Evolutionary conservation across 2,113 vertebrate genomes (phyloP).

Genomic region (Deroptyus accipitrinus): DNA sequence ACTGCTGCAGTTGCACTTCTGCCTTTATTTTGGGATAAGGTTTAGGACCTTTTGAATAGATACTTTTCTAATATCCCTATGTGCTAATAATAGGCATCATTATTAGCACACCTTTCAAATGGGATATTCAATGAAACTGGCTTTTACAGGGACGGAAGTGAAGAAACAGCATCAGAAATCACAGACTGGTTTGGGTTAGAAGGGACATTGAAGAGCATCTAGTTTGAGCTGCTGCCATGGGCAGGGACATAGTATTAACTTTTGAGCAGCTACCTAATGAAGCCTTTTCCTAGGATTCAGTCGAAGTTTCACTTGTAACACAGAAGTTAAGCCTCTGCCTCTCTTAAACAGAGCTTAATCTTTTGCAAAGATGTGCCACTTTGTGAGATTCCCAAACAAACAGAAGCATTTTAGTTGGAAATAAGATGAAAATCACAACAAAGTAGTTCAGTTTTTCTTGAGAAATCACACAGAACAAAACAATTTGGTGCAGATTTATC

Average conservation of each 20-base stretch:
- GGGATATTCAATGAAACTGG: neutral
- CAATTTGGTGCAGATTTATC: neutral
- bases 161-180: neutral
- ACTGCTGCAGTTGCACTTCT: neutral
- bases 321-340: neutral
- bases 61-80: neutral
- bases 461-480: neutral
- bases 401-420: neutral
- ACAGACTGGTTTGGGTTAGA: neutral
- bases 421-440: neutral
- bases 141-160: neutral
- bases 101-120: neutral
- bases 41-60: neutral
- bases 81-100: neutral
- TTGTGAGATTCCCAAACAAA: neutral
- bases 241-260: neutral
- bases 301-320: neutral
- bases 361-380: neutral
- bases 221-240: neutral
- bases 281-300: neutral
- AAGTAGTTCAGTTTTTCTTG: accelerated
- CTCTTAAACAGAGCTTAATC: neutral
- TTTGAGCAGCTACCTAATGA: neutral
- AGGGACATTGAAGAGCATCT: neutral
- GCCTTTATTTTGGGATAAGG: neutral